Evolutionary conservation across 1,140 invertebrate genomes (phyloP).

Genomic region (Lerema accius): DNA sequence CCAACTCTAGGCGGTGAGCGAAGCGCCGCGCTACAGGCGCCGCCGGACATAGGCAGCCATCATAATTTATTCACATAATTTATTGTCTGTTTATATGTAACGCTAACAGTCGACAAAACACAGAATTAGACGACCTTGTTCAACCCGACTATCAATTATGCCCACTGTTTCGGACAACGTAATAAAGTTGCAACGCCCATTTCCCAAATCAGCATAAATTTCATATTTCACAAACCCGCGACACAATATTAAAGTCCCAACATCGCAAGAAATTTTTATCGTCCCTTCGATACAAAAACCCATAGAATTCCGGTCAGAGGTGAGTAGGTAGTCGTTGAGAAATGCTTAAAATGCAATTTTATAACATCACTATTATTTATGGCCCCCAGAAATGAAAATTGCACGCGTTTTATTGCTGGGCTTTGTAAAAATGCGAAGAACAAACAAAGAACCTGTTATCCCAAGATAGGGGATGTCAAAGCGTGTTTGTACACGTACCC

Average conservation of each 20-base stretch:
- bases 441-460: constrained; percentile 75
- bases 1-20: constrained; percentile 50
- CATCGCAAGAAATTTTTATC: constrained; percentile 54
- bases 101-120: constrained; percentile 32
- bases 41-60: constrained; percentile 58
- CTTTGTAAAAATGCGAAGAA: constrained; percentile 77
- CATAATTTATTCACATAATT: constrained; percentile 65
- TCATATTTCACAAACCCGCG: constrained; percentile 51
- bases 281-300: constrained; percentile 53
- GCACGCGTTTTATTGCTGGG: constrained; percentile 77
- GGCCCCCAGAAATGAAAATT: constrained; percentile 79
- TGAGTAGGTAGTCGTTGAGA: constrained; percentile 61
- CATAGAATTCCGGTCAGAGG: constrained; percentile 51
- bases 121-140: constrained; percentile 24
- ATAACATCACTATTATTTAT: constrained; percentile 77
- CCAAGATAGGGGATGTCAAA: constrained; percentile 66
- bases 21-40: constrained; percentile 44
- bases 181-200: constrained; percentile 31
- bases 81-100: constrained; percentile 49
- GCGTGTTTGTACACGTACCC: constrained; percentile 58
- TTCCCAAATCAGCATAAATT: constrained; percentile 52
- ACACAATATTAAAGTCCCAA: constrained; percentile 50
- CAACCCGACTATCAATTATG: constrained; percentile 29
- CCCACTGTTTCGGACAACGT: constrained; percentile 23
- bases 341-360: constrained; percentile 81